Conservation (phyloP, 2,888 invertebrate species). For the Periphyllus acericola region DNA sequence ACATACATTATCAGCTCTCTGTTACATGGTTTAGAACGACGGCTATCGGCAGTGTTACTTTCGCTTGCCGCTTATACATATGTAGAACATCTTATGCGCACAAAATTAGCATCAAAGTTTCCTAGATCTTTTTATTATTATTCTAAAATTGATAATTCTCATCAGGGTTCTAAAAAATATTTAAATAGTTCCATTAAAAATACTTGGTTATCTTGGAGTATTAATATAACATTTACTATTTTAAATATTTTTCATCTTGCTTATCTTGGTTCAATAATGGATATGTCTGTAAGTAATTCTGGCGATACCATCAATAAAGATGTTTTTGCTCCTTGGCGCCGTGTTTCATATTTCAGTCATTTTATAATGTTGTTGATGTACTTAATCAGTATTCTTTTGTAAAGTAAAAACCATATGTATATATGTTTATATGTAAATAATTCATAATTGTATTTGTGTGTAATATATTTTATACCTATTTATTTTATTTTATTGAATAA, state of each 20-base stretch:
- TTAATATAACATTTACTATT: constrained; percentile 44
- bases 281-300: constrained; percentile 9
- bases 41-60: constrained; percentile 47
- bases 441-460: neutral
- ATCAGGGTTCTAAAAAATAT: constrained; percentile 11
- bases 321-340: constrained; percentile 30
- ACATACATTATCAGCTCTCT: constrained; percentile 43
- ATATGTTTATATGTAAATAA: neutral
- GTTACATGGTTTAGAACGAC: constrained; percentile 50
- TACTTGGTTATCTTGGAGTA: neutral
- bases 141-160: neutral
- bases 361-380: constrained; percentile 34
- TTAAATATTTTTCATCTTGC: constrained; percentile 51
- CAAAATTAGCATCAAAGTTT: constrained; percentile 35
- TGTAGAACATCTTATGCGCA: constrained; percentile 40
- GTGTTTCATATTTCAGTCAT: constrained; percentile 38
- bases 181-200: neutral
- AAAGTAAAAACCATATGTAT: neutral
- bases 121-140: constrained; percentile 13
- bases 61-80: constrained; percentile 44
- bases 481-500: neutral
- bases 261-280: constrained; percentile 51
- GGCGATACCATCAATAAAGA: neutral
- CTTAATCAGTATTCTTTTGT: constrained; percentile 44
- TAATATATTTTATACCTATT: neutral